phyloP scores from a whole-genome alignment of 1,140 invertebrate species.

The Antheraea pernyi region DNA sequence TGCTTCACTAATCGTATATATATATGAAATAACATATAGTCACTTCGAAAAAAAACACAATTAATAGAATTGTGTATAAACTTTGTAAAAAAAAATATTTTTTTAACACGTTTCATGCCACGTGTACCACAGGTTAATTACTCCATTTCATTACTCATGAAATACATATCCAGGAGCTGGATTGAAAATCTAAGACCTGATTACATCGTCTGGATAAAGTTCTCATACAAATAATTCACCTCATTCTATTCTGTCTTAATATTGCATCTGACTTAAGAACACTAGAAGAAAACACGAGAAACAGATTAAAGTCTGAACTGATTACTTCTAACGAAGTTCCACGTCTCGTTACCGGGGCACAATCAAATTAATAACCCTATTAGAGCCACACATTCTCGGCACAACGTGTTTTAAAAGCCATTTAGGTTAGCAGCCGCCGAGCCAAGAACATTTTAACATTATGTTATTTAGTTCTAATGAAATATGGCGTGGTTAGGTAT shows the following conservation, averaged over 20 bases:
- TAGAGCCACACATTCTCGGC: conserved; percentile 7
- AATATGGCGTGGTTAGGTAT: too few species aligned
- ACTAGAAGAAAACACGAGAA: not conserved
- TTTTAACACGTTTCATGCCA: too few species aligned
- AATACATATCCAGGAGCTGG: too few species aligned
- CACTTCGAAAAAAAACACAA: too few species aligned
- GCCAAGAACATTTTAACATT: not conserved
- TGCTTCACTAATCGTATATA: too few species aligned
- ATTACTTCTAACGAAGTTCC: conserved; percentile 14
- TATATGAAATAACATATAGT: too few species aligned
- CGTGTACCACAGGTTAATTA: too few species aligned
- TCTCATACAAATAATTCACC: not conserved
- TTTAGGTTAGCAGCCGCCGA: not conserved
- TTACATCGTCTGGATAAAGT: not conserved
- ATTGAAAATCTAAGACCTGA: not conserved
- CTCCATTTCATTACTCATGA: too few species aligned
- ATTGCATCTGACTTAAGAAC: not conserved
- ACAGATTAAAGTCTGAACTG: conserved; percentile 11
- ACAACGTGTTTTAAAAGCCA: not conserved
- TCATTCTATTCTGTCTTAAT: not conserved
- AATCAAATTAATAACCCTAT: conserved; percentile 23
- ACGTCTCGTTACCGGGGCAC: conserved; percentile 18
- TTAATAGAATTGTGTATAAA: too few species aligned
- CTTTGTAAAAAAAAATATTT: too few species aligned
- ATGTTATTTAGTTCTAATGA: too few species aligned